Evolutionary conservation across 2,888 invertebrate species (phyloP).

Genomic region (Sinhomidia bicolor): DNA sequence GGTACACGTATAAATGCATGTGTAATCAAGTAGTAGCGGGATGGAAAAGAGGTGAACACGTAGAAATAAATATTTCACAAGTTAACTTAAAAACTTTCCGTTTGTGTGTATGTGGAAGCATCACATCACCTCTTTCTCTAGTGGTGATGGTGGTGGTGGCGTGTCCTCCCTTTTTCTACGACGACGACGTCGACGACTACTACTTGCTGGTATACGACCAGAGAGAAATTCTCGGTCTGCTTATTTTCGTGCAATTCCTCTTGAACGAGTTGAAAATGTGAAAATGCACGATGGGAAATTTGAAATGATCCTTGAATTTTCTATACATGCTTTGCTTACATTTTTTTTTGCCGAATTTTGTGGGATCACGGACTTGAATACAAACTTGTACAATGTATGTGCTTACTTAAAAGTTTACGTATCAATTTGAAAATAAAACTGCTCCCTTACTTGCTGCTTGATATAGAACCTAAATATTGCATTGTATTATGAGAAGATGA

Average conservation of each 20-base stretch:
- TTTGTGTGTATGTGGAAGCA: background rate
- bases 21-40: conserved; percentile 22
- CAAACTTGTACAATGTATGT: conserved; percentile 46
- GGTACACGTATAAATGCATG: conserved; percentile 2
- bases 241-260: conserved; percentile 59
- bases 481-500: background rate
- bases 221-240: conserved; percentile 6
- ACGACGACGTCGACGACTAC: too few relatives aligned
- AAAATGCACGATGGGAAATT: conserved; percentile 68
- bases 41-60: conserved; percentile 56
- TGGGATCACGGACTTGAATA: conserved; percentile 43
- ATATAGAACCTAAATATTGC: background rate
- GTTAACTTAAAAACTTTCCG: conserved; percentile 62
- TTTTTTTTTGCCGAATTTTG: conserved; percentile 17
- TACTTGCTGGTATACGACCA: background rate
- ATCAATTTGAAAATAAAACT: conserved; percentile 44
- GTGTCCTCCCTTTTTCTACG: conserved; percentile 37
- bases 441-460: background rate
- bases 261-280: conserved; percentile 65
- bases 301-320: conserved; percentile 46
- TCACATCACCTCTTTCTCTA: conserved; percentile 41
- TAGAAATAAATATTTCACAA: conserved; percentile 72
- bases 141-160: too few relatives aligned
- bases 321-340: background rate
- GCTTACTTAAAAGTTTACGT: background rate